phyloP scores from a whole-genome alignment of 1,140 invertebrate species.

The Stenopsyche tienmushanensis region DNA sequence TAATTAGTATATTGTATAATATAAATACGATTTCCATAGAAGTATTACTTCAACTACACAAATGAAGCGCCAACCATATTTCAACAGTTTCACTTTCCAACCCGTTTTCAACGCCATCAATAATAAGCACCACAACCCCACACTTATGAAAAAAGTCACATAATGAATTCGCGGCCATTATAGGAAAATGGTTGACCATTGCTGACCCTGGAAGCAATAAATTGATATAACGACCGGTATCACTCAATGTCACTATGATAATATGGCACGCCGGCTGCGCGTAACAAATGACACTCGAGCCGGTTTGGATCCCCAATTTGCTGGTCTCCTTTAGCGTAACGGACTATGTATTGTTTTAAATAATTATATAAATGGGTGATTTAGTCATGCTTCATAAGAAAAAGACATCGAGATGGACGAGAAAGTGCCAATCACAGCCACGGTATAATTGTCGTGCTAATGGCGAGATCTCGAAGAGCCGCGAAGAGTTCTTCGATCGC shows the following conservation, averaged over 20 bases:
- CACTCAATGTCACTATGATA: constrained; percentile 11
- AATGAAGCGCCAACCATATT: not conserved
- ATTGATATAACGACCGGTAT: constrained; percentile 6
- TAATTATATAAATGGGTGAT: not conserved
- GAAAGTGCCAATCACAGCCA: not conserved
- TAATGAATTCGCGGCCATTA: not conserved
- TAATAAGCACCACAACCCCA: not conserved
- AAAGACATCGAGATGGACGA: not conserved
- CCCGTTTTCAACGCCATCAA: not conserved
- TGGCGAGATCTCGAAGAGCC: constrained; percentile 1
- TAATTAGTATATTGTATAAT: no score
- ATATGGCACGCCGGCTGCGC: not conserved
- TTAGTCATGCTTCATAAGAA: not conserved
- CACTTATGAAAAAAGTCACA: not conserved
- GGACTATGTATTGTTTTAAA: not conserved
- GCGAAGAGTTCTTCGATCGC: not conserved
- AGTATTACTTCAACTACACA: constrained; percentile 7
- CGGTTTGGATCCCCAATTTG: not conserved
- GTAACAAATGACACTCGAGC: not conserved
- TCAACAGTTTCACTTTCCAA: not conserved
- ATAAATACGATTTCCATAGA: no score
- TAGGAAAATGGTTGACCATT: constrained; percentile 5
- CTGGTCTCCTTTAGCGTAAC: no score
- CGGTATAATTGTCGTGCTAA: not conserved
- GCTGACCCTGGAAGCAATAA: not conserved